Conservation (phyloP, 2,113 vertebrate species). For the Gobiocypris rarus region DNA sequence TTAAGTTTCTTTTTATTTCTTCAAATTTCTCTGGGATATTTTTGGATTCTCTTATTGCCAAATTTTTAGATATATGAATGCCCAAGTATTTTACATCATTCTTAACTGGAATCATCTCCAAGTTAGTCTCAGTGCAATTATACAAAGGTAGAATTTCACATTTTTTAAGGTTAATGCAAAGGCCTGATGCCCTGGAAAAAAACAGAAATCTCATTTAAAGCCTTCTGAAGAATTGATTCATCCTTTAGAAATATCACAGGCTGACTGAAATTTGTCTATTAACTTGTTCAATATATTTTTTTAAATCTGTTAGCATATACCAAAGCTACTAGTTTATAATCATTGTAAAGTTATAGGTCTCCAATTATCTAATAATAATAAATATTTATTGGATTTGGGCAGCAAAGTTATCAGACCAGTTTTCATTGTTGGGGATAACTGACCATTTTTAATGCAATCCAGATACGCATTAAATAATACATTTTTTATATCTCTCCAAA, state of each 20-base stretch:
- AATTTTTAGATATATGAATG: neutral
- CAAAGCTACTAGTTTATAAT: neutral
- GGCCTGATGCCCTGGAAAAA: neutral
- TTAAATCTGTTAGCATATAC: conserved; percentile 2
- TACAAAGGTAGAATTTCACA: neutral
- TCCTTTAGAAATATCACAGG: neutral
- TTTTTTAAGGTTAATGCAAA: neutral
- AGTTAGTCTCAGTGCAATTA: neutral
- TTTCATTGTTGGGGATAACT: neutral
- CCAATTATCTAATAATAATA: neutral
- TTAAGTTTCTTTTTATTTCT: neutral
- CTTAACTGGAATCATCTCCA: neutral
- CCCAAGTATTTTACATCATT: conserved; percentile 6
- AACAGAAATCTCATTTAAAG: neutral
- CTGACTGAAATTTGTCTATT: neutral
- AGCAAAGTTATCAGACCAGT: neutral
- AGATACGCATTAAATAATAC: neutral
- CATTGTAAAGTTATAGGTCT: neutral
- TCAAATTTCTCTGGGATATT: neutral
- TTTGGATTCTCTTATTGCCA: conserved; percentile 7
- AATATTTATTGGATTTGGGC: neutral
- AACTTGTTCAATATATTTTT: neutral
- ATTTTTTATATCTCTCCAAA: neutral
- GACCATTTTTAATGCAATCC: neutral
- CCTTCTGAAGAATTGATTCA: neutral